Evolutionary conservation across 2,797 vertebrate species (phyloP).

Genomic region (Microcaecilia unicolor): DNA sequence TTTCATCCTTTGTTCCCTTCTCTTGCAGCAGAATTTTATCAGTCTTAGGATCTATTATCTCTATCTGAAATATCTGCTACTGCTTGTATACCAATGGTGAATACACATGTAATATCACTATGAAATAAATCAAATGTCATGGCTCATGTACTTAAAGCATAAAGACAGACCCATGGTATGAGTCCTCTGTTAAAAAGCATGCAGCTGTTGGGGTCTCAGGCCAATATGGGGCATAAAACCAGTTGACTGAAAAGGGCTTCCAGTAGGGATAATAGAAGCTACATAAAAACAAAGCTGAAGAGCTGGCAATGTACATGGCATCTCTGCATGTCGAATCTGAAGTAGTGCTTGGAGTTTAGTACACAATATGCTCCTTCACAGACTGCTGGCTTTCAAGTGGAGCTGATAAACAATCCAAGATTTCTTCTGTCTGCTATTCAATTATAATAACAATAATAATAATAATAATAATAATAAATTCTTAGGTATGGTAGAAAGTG

Average conservation of each 20-base stretch:
- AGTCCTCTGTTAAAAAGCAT: constrained; percentile 26
- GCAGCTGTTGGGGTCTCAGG: constrained; percentile 7
- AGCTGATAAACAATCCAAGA: background rate
- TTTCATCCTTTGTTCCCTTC: too few relatives aligned
- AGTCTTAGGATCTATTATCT: too few relatives aligned
- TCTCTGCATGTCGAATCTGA: background rate
- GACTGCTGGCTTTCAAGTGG: background rate
- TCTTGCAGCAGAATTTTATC: too few relatives aligned
- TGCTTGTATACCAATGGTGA: constrained; percentile 33
- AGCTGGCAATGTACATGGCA: background rate
- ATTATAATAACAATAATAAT: too few relatives aligned
- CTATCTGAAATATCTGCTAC: too few relatives aligned
- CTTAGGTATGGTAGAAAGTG: too few relatives aligned
- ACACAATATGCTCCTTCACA: background rate
- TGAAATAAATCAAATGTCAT: constrained; percentile 20
- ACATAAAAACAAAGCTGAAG: background rate
- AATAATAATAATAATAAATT: too few relatives aligned
- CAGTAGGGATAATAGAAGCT: constrained; percentile 3
- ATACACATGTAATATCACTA: constrained; percentile 26
- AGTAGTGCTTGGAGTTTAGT: background rate
- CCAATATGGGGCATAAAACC: constrained; percentile 9
- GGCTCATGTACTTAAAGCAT: constrained; percentile 23
- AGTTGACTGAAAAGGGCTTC: background rate
- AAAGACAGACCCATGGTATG: constrained; percentile 27
- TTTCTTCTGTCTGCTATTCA: too few relatives aligned